Percentiles rank a stretch among this genome's conserved stretches.
Evolutionary conservation across 2,113 vertebrate species (phyloP).

Genomic region (Genyomyrus donnyi): DNA sequence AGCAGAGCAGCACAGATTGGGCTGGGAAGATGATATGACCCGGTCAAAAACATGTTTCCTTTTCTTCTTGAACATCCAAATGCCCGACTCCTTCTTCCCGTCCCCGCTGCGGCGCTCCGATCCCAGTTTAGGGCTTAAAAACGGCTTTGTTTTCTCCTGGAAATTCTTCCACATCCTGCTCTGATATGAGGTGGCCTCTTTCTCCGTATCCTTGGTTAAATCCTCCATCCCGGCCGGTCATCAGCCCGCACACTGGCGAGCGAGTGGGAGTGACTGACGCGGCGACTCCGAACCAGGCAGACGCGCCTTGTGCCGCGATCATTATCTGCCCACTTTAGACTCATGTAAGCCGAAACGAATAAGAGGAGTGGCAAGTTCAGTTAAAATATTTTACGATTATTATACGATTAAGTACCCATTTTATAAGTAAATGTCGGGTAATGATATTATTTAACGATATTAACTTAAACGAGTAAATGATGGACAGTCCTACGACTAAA

Average conservation of each 20-base stretch:
- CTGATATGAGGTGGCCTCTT: conserved; percentile 58
- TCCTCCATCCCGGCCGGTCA: neutral
- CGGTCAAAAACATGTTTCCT: conserved; percentile 65
- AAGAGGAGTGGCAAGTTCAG: neutral
- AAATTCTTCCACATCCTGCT: conserved; percentile 71
- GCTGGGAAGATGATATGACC: conserved; percentile 79
- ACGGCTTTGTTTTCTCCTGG: conserved; percentile 63
- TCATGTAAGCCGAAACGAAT: neutral
- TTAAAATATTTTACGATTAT: neutral
- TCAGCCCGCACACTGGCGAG: neutral
- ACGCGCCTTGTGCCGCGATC: neutral
- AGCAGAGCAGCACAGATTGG: conserved; percentile 71
- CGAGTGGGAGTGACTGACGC: neutral
- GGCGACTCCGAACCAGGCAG: neutral
- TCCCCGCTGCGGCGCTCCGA: conserved; percentile 55
- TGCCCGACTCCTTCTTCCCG: conserved; percentile 43
- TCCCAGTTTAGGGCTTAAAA: conserved; percentile 50
- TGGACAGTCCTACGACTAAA: neutral
- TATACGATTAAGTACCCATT: neutral
- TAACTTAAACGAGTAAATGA: neutral
- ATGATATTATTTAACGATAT: neutral
- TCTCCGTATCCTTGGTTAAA: conserved; percentile 13
- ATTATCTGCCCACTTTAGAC: neutral
- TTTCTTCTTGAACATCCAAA: conserved; percentile 60
- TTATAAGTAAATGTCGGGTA: neutral